A percentile compares a stretch with the other conserved stretches of the same genome.
phyloP scores from a whole-genome alignment of 1,140 invertebrate genomes.

The Drosophila pallidifrons region DNA sequence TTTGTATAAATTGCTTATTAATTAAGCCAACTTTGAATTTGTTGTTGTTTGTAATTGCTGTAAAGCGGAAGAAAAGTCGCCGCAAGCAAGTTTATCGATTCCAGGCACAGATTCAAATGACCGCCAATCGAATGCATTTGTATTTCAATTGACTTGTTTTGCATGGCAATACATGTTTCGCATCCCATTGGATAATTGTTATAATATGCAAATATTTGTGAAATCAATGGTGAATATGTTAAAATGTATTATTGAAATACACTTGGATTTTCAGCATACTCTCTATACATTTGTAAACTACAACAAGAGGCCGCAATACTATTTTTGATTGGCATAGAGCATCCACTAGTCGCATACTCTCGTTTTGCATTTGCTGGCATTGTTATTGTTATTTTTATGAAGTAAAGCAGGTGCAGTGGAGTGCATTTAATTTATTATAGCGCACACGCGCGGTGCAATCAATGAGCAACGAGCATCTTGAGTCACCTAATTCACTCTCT shows the following conservation, averaged over 20 bases:
- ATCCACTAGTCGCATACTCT: background rate
- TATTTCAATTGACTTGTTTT: constrained; percentile 22
- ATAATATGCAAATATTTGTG: constrained; percentile 24
- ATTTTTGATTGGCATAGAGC: background rate
- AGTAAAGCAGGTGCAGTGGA: background rate
- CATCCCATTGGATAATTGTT: constrained; percentile 26
- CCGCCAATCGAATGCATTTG: background rate
- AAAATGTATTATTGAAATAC: constrained; percentile 10
- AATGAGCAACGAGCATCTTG: constrained; percentile 6
- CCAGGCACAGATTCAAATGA: constrained; percentile 5
- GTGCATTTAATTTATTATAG: constrained; percentile 14
- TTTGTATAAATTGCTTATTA: background rate
- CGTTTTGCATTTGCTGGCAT: background rate
- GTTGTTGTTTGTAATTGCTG: background rate
- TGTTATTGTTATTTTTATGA: constrained; percentile 7
- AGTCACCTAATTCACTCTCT: constrained; percentile 1
- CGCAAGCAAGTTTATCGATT: background rate
- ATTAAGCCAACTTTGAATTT: background rate
- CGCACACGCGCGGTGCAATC: background rate
- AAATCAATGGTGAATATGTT: constrained; percentile 27
- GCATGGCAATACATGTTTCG: constrained; percentile 32
- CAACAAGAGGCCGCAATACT: too few species aligned
- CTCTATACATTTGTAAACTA: background rate
- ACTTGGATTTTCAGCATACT: constrained; percentile 6
- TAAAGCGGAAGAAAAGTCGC: constrained; percentile 5